Evolutionary conservation across 2,797 vertebrate genomes (phyloP).

Genomic region (Otolemur crassicaudatus): DNA sequence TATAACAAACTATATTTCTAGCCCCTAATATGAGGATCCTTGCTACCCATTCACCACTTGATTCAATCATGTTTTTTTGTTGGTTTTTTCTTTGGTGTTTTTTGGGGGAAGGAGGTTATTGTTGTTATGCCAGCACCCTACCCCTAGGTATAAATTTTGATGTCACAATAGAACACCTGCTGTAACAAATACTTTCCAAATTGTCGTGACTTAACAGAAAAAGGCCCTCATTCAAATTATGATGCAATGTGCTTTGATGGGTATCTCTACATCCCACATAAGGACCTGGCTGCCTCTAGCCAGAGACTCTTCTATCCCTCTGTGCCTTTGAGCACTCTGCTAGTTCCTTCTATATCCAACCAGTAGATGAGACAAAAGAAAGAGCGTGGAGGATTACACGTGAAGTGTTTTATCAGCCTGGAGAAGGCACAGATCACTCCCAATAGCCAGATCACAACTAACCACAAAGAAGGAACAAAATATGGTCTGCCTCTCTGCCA

Average conservation of each 20-base stretch:
- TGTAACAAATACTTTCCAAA: background rate
- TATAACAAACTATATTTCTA: background rate
- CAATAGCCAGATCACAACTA: background rate
- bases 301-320: background rate
- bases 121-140: background rate
- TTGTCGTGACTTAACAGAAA: background rate
- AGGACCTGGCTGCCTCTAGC: background rate
- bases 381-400: background rate
- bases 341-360: background rate
- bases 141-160: background rate
- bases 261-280: background rate
- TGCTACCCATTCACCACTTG: background rate
- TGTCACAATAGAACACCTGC: background rate
- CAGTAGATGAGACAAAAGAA: background rate
- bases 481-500: background rate
- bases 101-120: background rate
- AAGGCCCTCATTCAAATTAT: slow-evolving; percentile 4
- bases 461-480: background rate
- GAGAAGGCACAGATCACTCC: background rate
- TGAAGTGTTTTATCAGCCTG: background rate
- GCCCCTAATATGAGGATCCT: background rate
- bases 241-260: background rate
- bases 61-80: background rate
- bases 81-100: no score
- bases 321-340: background rate